A percentile compares a stretch with the other conserved stretches of the same genome.
phyloP scores from a whole-genome alignment of 2,113 vertebrate species.

The Todiramphus chloris region DNA sequence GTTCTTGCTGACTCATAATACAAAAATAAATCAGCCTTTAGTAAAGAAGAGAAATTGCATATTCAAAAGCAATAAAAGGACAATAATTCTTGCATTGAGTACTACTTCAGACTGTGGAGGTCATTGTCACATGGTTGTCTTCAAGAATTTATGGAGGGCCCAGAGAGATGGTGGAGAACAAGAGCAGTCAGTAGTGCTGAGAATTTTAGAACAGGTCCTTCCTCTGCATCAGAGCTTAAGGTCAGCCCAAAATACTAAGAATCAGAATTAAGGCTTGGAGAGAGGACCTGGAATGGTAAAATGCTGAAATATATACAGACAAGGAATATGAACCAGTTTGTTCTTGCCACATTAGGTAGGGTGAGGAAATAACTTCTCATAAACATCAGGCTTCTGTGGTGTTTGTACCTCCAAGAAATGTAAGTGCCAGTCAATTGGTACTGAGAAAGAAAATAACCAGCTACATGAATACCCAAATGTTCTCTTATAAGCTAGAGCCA shows the following conservation, averaged over 20 bases:
- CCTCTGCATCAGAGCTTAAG: neutral
- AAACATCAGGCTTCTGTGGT: neutral
- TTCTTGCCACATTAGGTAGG: neutral
- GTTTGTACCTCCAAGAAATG: neutral
- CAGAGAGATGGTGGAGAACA: neutral
- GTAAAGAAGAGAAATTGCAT: neutral
- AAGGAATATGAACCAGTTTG: neutral
- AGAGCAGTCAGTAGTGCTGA: neutral
- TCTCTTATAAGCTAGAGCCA: neutral
- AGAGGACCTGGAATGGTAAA: neutral
- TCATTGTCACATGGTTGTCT: neutral
- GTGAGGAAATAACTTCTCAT: neutral
- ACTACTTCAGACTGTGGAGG: neutral
- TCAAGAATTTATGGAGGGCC: neutral
- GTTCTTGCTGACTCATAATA: neutral
- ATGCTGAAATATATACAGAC: neutral
- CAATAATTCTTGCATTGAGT: neutral
- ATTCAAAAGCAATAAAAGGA: neutral
- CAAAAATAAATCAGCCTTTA: neutral
- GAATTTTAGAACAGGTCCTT: conserved; percentile 4
- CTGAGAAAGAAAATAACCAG: neutral
- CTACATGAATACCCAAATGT: neutral
- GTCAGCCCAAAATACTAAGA: neutral
- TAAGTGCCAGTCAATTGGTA: neutral
- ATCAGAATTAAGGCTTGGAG: neutral